Percentiles rank a stretch among this genome's conserved stretches.
Conservation (phyloP, 2,113 vertebrate species). For the Capreolus pygargus region DNA sequence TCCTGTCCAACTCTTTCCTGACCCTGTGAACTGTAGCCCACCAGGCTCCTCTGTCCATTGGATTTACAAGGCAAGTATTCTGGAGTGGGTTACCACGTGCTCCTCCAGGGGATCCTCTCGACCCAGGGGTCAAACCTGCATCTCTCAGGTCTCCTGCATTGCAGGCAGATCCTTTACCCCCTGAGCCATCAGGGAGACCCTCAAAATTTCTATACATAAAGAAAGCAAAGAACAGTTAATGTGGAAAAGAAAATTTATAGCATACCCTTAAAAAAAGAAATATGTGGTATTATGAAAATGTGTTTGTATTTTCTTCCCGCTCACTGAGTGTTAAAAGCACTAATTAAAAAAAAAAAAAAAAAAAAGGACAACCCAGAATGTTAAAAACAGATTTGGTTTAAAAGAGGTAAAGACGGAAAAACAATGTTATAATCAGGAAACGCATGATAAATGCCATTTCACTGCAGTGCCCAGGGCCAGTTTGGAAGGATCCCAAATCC, state of each 20-base stretch:
- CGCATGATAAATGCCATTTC: fast-evolving
- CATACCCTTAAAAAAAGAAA: background rate
- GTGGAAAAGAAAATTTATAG: background rate
- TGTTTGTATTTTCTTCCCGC: background rate
- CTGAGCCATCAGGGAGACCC: background rate
- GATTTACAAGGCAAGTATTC: background rate
- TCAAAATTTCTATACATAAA: background rate
- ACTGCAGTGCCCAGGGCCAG: too few relatives aligned
- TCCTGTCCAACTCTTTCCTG: background rate
- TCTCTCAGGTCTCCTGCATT: background rate
- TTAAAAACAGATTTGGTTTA: background rate
- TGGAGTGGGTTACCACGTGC: fast-evolving
- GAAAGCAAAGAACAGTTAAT: background rate
- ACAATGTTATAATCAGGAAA: fast-evolving
- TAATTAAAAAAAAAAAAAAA: background rate
- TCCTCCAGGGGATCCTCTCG: background rate
- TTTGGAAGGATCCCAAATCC: background rate
- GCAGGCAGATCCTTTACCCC: background rate
- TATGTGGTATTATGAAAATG: background rate
- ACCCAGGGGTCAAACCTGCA: background rate
- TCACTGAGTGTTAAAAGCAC: background rate
- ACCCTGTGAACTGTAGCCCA: background rate
- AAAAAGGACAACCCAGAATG: background rate
- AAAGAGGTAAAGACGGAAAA: background rate
- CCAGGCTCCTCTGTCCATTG: background rate